Evolutionary conservation across 2,797 vertebrate species (phyloP).

Genomic region (Semotilus atromaculatus): DNA sequence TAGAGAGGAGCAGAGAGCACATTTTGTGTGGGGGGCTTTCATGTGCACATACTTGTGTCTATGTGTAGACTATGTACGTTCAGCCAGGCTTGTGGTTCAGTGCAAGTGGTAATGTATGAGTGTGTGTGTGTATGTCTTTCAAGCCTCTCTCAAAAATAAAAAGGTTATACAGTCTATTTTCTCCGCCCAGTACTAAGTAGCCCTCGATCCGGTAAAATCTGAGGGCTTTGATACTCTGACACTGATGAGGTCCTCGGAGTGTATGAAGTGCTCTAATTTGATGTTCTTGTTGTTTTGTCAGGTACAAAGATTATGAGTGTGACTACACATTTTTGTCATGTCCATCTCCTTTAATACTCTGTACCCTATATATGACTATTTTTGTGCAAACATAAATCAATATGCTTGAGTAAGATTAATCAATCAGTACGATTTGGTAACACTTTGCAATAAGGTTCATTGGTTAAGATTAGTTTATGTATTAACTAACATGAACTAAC

Average conservation of each 20-base stretch:
- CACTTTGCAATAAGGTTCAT: no score
- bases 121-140: conserved; percentile 44
- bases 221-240: conserved; percentile 46
- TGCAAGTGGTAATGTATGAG: conserved; percentile 32
- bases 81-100: background rate
- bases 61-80: conserved; percentile 19
- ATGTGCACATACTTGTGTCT: conserved; percentile 28
- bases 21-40: conserved; percentile 20
- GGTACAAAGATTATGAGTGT: conserved; percentile 3
- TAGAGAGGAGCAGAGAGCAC: conserved; percentile 54
- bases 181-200: conserved; percentile 33
- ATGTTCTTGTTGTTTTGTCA: conserved; percentile 16
- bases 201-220: conserved; percentile 35
- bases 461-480: no score
- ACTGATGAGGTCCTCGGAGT: conserved; percentile 37
- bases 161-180: conserved; percentile 40
- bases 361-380: background rate
- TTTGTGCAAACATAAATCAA: background rate
- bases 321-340: background rate
- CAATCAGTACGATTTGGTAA: background rate
- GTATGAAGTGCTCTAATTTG: conserved; percentile 9
- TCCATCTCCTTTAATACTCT: background rate
- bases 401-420: background rate
- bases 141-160: conserved; percentile 46
- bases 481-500: no score